These are phyloP conservation scores for Machimus atricapillus DNA, from an alignment of 2,888 invertebrate genomes.

Conservation along the genomic window DNA sequence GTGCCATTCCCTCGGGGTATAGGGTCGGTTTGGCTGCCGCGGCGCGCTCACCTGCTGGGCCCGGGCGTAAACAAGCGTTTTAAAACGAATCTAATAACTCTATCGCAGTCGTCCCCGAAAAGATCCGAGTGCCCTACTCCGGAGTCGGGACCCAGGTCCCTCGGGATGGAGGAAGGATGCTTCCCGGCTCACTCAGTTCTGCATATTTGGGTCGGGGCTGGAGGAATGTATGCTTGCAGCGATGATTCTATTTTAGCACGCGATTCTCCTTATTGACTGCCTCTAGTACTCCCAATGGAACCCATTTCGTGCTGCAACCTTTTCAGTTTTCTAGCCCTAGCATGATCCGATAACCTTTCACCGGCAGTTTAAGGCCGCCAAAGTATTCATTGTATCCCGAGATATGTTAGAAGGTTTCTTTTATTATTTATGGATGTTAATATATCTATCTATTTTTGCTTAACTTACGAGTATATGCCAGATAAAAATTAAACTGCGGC, in stretches of 20 bases:
- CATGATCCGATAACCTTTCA: background rate
- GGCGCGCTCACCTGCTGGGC: background rate
- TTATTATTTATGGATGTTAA: background rate
- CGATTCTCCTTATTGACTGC: background rate
- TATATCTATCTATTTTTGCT: background rate
- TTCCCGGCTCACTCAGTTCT: background rate
- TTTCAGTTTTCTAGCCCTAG: background rate
- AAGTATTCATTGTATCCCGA: background rate
- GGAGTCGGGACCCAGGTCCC: background rate
- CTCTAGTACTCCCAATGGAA: background rate
- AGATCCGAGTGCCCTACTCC: background rate
- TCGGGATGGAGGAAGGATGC: background rate
- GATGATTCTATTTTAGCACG: background rate
- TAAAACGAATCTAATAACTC: constrained; percentile 1
- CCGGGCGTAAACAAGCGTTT: background rate
- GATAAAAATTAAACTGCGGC: background rate
- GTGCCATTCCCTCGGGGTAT: background rate
- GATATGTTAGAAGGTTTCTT: background rate
- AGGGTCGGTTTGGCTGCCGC: background rate
- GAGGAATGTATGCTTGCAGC: background rate
- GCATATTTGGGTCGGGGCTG: background rate
- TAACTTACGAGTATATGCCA: background rate
- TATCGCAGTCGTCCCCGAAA: background rate
- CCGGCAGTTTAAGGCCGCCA: background rate
- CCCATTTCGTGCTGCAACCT: background rate